Conservation (phyloP, 2,888 invertebrate species). For the Tipula vernalis region DNA sequence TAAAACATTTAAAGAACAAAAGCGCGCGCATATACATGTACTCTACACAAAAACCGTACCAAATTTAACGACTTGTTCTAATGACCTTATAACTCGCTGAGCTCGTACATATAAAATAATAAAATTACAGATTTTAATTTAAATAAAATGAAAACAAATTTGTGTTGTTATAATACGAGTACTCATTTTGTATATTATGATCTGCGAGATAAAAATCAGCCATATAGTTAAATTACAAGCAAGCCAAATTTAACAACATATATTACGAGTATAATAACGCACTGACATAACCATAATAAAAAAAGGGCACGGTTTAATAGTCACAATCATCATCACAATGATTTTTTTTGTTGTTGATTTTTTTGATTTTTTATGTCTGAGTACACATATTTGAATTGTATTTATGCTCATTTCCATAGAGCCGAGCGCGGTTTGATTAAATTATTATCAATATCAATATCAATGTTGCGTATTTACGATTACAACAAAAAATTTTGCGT, state of each 20-base stretch:
- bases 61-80: not conserved
- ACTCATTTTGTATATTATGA: not conserved
- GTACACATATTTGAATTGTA: not conserved
- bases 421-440: not conserved
- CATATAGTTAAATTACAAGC: not conserved
- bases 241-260: not conserved
- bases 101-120: not conserved
- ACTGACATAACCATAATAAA: not conserved
- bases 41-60: not conserved
- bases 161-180: not conserved
- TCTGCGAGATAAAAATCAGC: not conserved
- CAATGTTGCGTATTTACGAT: not conserved
- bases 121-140: not conserved
- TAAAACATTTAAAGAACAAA: not conserved
- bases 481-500: not conserved
- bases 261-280: not conserved
- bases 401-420: not conserved
- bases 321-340: not conserved
- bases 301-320: constrained; percentile 4
- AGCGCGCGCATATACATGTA: too few relatives aligned
- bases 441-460: not conserved
- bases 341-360: not conserved
- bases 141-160: not conserved
- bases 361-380: not conserved
- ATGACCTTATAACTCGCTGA: not conserved